phyloP scores from a whole-genome alignment of 2,797 vertebrate species.

The Sphenopsis melanotis region DNA sequence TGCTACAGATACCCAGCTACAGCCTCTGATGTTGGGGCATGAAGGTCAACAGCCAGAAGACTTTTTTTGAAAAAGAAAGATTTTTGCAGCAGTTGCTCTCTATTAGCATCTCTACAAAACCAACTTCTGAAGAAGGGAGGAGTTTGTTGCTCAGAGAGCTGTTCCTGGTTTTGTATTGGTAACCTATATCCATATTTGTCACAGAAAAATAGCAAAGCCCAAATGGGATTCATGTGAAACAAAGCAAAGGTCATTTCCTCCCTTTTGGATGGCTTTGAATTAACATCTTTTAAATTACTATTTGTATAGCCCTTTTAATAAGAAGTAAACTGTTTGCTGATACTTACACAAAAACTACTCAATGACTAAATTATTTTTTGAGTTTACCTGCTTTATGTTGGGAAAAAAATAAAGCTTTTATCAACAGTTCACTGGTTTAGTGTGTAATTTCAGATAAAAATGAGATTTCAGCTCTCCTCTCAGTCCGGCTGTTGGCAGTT shows the following conservation, averaged over 20 bases:
- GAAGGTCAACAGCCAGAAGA: constrained; percentile 40
- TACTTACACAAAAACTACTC: neutral
- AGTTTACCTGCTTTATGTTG: neutral
- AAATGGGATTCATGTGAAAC: neutral
- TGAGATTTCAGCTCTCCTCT: neutral
- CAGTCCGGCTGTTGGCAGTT: neutral
- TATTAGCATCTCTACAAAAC: neutral
- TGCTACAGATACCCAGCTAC: constrained; percentile 86
- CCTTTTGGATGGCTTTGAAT: neutral
- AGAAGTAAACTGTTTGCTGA: neutral
- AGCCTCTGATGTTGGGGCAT: constrained; percentile 86
- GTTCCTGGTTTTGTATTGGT: neutral
- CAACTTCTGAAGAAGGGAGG: neutral
- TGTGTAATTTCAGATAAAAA: neutral
- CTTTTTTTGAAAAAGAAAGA: neutral
- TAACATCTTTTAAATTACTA: neutral
- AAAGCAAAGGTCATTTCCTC: neutral
- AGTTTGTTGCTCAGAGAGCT: neutral
- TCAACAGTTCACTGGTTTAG: neutral
- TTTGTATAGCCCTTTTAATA: neutral
- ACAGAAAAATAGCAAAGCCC: neutral
- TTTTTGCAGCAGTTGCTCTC: neutral
- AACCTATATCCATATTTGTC: neutral
- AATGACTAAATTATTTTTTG: constrained; percentile 42
- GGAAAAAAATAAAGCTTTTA: constrained; percentile 19